Evolutionary conservation across 2,888 invertebrate species (phyloP).

Genomic region (Tetragonisca angustula): DNA sequence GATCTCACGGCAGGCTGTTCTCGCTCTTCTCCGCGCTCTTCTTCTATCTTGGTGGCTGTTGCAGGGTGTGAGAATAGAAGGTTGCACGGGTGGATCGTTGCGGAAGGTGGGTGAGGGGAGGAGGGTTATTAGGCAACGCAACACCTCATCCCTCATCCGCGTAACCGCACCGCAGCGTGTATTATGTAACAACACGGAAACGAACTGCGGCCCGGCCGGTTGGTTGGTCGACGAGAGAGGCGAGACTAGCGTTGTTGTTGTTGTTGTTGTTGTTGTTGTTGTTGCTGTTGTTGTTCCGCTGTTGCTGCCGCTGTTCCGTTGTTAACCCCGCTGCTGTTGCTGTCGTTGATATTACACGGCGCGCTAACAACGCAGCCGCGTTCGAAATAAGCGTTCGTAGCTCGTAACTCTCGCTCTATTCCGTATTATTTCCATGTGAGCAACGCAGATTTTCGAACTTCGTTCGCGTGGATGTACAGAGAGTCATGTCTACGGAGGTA

Average conservation of each 20-base stretch:
- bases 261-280: not conserved
- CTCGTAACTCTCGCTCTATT: conserved; percentile 67
- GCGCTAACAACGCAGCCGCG: conserved; percentile 65
- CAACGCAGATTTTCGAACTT: conserved; percentile 46
- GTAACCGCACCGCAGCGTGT: conserved; percentile 83
- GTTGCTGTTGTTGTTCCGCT: conserved; percentile 22
- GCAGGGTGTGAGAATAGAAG: conserved; percentile 61
- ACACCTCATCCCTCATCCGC: conserved; percentile 83
- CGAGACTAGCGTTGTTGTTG: conserved; percentile 25
- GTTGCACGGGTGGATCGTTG: conserved; percentile 68
- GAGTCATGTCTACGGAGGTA: rapidly evolving
- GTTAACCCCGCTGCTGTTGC: conserved; percentile 35
- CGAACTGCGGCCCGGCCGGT: conserved; percentile 78
- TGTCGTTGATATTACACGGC: conserved; percentile 69
- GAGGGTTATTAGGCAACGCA: conserved; percentile 83
- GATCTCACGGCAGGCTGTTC: conserved; percentile 27
- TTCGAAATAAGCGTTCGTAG: conserved; percentile 73
- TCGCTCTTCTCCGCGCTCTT: conserved; percentile 20
- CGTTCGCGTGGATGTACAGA: not conserved
- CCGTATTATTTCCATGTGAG: conserved; percentile 44
- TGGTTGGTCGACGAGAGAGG: conserved; percentile 47
- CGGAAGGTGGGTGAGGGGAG: conserved; percentile 68
- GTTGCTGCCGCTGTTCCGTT: conserved; percentile 25
- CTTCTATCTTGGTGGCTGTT: conserved; percentile 16
- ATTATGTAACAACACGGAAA: conserved; percentile 84